A percentile compares a stretch with the other conserved stretches of the same genome.
Conservation (phyloP, 1,140 invertebrate genomes). For the Hylaeus volcanicus region DNA sequence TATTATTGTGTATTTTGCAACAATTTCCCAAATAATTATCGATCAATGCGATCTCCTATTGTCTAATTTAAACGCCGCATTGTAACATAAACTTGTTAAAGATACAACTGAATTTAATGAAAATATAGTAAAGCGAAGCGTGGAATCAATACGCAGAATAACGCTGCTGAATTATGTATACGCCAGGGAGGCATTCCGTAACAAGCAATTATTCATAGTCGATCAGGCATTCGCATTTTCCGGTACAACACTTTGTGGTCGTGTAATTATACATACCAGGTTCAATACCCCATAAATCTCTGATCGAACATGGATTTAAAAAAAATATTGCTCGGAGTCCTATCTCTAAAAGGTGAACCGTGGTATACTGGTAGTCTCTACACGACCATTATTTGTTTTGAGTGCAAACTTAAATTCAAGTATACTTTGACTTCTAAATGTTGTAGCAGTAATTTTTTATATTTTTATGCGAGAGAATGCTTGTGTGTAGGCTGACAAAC, state of each 20-base stretch:
- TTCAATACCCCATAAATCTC: background rate
- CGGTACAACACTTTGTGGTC: background rate
- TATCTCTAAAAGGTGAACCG: no score
- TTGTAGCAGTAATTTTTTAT: no score
- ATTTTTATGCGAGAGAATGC: no score
- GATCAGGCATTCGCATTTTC: background rate
- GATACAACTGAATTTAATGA: background rate
- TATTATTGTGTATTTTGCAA: no score
- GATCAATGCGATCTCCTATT: no score
- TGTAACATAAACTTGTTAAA: background rate
- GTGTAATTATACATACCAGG: background rate
- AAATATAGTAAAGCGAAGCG: background rate
- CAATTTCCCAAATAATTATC: no score
- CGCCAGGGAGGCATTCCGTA: background rate
- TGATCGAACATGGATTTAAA: background rate
- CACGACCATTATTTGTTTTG: no score
- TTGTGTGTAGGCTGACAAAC: no score
- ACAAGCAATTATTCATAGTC: conserved; percentile 17
- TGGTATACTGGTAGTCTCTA: no score
- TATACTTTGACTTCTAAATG: no score
- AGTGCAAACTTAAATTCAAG: no score
- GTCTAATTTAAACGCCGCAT: background rate
- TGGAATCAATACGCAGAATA: conserved; percentile 1
- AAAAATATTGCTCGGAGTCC: no score
- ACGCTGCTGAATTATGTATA: conserved; percentile 2